Base-by-base conservation (phyloP, 2,888 invertebrate species). In the Achlya flavicornis region DNA sequence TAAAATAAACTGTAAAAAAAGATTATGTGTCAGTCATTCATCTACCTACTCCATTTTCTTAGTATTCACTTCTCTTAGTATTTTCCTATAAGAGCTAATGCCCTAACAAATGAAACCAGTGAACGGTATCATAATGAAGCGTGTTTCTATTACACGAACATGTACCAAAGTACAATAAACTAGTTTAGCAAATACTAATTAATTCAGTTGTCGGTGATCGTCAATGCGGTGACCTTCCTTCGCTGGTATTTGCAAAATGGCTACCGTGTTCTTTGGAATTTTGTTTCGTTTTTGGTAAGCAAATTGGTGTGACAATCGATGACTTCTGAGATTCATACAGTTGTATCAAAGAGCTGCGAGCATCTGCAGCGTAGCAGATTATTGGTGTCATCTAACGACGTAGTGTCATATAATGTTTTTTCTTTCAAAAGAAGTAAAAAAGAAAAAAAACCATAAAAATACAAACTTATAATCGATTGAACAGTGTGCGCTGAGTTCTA, bases 171-270 rank as follows among this genome's bases (percentile, higher is more conserved):
- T 66, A 64, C 65, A 66, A 63, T 64, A 62, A 76, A 76, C 76
- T 64, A 16, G 76, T 76, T 76, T 59, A 63, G 65, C 76, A 73
- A 68, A 66, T 72, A 77, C 77, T 80, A 77, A 83, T 80, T 64
- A 79, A 81, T 81, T 78, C 80, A 65, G 62, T 71, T 73, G 71
- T 72, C 66, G 73, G 67, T 72, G 69, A 74, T 76, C 74, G 72
- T 69, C 71, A 75, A 69, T 74, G 75, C 70, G 70, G 70, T 75
- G 81, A 76, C 75, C 82, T 77, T 78, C 71, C 65, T 62, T 48
- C 43, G 19, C 67, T 72, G 78, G 76, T 73, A 71, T 73, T 77
- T 76, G 74, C 70, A 69, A 69, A 74, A 75, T 75, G 74, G 75
- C 73, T 73, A 73, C 73, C 66, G 66, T 66, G 63, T 68, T 70